A percentile compares a stretch with the other conserved stretches of the same genome.
Evolutionary conservation across 2,797 vertebrate genomes (phyloP).

Genomic region (Sebastes minor): DNA sequence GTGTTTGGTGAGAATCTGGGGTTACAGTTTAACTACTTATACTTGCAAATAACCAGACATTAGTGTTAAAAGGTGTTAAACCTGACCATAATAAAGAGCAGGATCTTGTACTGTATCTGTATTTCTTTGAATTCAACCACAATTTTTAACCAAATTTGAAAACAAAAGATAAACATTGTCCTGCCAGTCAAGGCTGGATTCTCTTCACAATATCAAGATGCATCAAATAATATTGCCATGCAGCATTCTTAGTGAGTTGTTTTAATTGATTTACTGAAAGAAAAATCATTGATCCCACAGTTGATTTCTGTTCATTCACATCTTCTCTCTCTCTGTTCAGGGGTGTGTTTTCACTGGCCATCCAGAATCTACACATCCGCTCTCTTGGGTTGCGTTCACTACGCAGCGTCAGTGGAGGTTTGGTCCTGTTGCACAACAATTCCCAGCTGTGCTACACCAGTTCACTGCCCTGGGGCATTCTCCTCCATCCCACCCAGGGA

Average conservation of each 20-base stretch:
- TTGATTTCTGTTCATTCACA: not conserved
- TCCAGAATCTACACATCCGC: conserved; percentile 87
- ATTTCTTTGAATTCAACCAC: not conserved
- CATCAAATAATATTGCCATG: not conserved
- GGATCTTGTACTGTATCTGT: not conserved
- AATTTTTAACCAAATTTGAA: not conserved
- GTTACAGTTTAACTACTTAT: not conserved
- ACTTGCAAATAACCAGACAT: not conserved
- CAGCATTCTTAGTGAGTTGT: not conserved
- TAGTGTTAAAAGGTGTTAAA: not conserved
- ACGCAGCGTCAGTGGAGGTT: conserved; percentile 89
- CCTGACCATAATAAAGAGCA: not conserved
- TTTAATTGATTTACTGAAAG: not conserved
- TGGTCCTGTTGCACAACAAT: conserved; percentile 92
- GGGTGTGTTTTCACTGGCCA: conserved; percentile 91
- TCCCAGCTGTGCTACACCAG: conserved; percentile 88
- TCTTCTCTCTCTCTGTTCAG: conserved; percentile 65
- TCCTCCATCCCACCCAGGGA: conserved; percentile 86
- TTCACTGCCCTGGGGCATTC: conserved; percentile 86
- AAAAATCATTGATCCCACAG: not conserved
- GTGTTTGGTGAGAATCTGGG: not conserved
- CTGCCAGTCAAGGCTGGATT: not conserved
- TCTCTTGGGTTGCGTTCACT: conserved; percentile 91
- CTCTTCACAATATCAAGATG: not conserved
- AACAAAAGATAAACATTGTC: not conserved